A percentile compares a stretch with the other conserved stretches of the same genome.
phyloP scores from a whole-genome alignment of 53 echinoderm and acorn worm species.

The Zoroaster sp. region DNA sequence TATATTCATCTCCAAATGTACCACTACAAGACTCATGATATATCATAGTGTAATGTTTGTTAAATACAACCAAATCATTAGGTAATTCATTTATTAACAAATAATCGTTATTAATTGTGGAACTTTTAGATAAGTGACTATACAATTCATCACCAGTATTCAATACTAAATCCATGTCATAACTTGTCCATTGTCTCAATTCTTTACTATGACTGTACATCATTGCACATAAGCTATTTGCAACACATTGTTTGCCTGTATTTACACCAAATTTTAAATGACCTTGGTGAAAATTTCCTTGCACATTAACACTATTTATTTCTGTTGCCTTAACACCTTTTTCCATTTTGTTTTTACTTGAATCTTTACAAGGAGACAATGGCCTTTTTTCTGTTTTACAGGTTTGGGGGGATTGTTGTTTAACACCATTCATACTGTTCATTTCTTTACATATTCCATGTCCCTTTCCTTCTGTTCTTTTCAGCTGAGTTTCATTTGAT shows the following conservation, averaged over 20 bases:
- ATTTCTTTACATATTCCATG: no score
- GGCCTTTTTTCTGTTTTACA: background rate
- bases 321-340: background rate
- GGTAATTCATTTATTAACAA: conserved; percentile 11
- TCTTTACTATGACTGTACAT: background rate
- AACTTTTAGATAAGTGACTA: background rate
- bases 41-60: background rate
- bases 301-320: background rate
- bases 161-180: background rate
- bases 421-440: no score
- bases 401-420: background rate
- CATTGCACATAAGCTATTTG: background rate
- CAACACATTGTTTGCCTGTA: conserved; percentile 4
- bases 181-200: background rate
- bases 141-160: conserved; percentile 24
- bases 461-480: no score
- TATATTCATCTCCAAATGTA: background rate
- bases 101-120: background rate
- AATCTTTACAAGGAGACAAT: background rate
- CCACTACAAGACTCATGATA: background rate
- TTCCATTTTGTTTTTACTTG: background rate
- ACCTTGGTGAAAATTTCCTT: conserved; percentile 4
- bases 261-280: background rate
- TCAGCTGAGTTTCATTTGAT: no score
- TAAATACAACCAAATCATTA: background rate